These are phyloP conservation scores for Pheucticus melanocephalus DNA, from an alignment of 2,113 vertebrate species.

Conservation along the genomic window DNA sequence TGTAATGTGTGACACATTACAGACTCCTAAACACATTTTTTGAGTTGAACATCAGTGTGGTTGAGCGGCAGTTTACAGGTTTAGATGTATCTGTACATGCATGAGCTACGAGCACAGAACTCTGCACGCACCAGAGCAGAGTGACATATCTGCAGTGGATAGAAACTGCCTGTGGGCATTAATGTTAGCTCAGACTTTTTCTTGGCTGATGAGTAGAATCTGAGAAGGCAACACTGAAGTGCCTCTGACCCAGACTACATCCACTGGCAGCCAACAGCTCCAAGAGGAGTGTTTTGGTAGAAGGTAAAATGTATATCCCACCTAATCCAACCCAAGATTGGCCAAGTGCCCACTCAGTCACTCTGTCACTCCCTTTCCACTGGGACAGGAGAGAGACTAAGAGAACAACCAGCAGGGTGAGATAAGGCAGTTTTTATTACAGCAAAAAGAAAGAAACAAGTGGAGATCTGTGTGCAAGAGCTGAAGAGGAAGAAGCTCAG, in stretches of 20 bases:
- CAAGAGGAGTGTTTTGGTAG: neutral
- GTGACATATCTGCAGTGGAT: neutral
- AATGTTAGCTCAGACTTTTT: neutral
- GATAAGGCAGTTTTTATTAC: neutral
- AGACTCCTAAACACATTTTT: neutral
- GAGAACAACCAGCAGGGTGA: neutral
- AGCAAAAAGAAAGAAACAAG: neutral
- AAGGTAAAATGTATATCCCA: neutral
- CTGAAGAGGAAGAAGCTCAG: neutral
- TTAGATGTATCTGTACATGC: fast-evolving
- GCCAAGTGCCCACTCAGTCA: neutral
- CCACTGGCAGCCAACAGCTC: neutral
- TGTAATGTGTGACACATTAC: neutral
- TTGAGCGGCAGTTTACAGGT: neutral
- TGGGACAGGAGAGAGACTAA: neutral
- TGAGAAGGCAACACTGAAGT: neutral
- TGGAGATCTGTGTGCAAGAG: fast-evolving
- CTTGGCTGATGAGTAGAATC: neutral
- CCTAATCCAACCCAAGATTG: neutral
- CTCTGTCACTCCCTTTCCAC: neutral
- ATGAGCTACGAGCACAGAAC: neutral
- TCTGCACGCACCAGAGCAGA: neutral
- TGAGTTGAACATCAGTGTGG: neutral
- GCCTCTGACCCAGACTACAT: neutral
- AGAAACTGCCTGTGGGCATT: neutral